These are phyloP conservation scores for Premnoplex brunnescens DNA, from an alignment of 2,797 vertebrate genomes.

Conservation along the genomic window DNA sequence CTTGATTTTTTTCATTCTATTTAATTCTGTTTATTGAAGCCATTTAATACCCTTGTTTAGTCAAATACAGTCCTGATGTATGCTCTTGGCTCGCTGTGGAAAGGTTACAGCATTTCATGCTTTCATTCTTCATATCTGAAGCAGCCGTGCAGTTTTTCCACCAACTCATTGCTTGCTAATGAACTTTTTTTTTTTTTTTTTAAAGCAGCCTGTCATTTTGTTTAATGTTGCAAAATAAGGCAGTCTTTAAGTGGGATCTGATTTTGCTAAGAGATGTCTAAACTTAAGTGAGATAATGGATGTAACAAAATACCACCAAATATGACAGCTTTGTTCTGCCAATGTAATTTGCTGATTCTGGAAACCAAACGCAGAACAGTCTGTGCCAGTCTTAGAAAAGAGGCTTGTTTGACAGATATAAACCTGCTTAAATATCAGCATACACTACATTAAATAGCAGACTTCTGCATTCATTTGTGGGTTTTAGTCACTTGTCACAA, in stretches of 20 bases:
- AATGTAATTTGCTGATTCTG: constrained; percentile 73
- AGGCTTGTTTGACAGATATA: constrained; percentile 66
- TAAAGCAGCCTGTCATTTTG: constrained; percentile 73
- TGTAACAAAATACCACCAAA: constrained; percentile 77
- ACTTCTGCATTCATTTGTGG: constrained; percentile 46
- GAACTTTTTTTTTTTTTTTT: constrained; percentile 64
- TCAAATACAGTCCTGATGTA: constrained; percentile 45
- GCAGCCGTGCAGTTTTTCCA: constrained; percentile 51
- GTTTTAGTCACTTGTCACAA: constrained; percentile 58
- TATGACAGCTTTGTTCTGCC: constrained; percentile 78
- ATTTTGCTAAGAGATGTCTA: constrained; percentile 78
- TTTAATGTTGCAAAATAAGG: constrained; percentile 78
- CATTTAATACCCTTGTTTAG: constrained; percentile 61
- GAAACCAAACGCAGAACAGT: constrained; percentile 68
- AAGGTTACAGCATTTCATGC: constrained; percentile 31
- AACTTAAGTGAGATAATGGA: constrained; percentile 78
- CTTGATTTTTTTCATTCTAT: constrained; percentile 44
- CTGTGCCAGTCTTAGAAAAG: constrained; percentile 69
- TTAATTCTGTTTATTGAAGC: constrained; percentile 65
- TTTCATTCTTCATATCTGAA: constrained; percentile 61
- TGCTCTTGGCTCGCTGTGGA: constrained; percentile 36
- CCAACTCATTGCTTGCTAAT: constrained; percentile 70
- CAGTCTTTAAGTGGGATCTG: constrained; percentile 76
- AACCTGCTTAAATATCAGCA: constrained; percentile 63
- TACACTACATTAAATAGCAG: constrained; percentile 50